phyloP scores from a whole-genome alignment of 2,113 vertebrate species.

The Zapornia atra region DNA sequence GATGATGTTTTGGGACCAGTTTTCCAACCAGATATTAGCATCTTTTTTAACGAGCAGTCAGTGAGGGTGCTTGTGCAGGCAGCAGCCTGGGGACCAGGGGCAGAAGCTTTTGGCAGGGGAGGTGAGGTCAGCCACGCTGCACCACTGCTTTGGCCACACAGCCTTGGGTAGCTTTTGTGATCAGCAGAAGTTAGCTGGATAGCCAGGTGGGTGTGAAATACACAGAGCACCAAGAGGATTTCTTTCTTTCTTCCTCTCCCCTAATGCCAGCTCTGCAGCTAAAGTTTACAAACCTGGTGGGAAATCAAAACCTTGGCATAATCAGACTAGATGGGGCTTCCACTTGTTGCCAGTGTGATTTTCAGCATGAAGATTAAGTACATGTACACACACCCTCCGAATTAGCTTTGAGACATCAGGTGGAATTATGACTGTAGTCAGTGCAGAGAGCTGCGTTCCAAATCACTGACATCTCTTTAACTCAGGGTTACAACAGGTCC shows the following conservation, averaged over 20 bases:
- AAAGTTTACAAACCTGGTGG: background rate
- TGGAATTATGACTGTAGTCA: background rate
- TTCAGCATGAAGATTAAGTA: background rate
- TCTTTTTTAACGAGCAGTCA: no score
- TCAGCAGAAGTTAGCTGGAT: background rate
- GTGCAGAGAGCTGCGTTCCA: background rate
- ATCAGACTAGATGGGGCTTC: background rate
- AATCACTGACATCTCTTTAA: background rate
- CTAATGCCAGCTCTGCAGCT: background rate
- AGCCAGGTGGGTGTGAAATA: background rate
- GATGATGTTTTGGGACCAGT: background rate
- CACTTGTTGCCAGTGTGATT: background rate
- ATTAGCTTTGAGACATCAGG: background rate
- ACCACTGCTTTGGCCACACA: background rate
- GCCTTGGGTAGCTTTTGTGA: background rate
- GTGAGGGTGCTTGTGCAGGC: accelerated
- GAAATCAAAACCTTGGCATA: background rate
- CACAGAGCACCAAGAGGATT: background rate
- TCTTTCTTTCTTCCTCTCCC: background rate
- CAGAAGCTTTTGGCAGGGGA: background rate
- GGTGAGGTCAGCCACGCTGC: accelerated
- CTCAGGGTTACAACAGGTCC: background rate
- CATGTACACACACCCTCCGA: background rate
- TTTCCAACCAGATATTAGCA: background rate
- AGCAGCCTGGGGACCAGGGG: background rate